Conservation (phyloP, 1,140 invertebrate genomes). For the Pseudomyrmex dendroicus region DNA sequence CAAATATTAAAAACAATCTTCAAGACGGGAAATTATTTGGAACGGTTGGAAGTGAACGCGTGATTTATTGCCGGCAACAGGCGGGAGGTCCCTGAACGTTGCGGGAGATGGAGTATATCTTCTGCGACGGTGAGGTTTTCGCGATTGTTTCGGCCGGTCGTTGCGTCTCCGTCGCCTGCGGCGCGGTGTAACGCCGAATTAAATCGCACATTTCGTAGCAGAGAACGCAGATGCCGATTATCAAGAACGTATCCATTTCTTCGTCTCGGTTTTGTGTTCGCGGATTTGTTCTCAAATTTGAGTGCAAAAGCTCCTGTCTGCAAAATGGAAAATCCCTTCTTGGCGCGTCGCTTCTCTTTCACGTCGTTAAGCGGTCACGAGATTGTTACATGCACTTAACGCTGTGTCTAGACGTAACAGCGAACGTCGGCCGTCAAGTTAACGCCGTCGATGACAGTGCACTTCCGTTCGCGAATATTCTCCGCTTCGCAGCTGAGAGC, state of each 20-base stretch:
- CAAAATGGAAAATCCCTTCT: not conserved
- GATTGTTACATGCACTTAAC: conserved; percentile 24
- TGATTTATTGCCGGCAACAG: conserved; percentile 71
- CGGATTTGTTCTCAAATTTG: not conserved
- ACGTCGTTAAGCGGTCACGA: not conserved
- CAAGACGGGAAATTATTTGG: not conserved
- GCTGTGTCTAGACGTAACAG: not conserved
- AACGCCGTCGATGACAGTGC: conserved; percentile 19
- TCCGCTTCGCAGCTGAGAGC: not conserved
- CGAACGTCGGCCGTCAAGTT: no score
- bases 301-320: not conserved
- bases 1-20: not conserved
- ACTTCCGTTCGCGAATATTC: conserved; percentile 17
- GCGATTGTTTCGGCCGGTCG: conserved; percentile 69
- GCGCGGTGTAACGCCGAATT: conserved; percentile 79
- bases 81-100: conserved; percentile 71
- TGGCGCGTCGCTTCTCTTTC: not conserved
- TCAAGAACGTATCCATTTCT: conserved; percentile 86
- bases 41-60: not conserved
- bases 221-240: conserved; percentile 86
- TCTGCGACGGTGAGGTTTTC: conserved; percentile 66
- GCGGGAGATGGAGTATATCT: conserved; percentile 82
- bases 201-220: conserved; percentile 86
- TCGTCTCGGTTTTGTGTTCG: not conserved
- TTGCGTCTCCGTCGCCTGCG: conserved; percentile 72